Conservation (phyloP, 2,797 vertebrate species). For the Odontamblyopus lacepedii region DNA sequence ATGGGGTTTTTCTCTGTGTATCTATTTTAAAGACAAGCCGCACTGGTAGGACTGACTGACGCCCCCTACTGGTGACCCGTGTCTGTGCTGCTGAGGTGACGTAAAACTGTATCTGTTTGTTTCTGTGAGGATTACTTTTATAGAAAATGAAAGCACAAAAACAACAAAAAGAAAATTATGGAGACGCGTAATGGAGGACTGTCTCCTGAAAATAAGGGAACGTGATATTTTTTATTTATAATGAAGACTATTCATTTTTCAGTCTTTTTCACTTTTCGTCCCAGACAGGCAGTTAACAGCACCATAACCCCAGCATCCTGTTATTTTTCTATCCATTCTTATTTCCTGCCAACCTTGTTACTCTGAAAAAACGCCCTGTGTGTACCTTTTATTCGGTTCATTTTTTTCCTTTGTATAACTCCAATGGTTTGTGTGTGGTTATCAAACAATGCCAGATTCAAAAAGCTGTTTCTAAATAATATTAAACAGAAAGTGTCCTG, state of each 20-base stretch:
- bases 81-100: constrained; percentile 75
- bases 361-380: constrained; percentile 4
- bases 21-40: constrained; percentile 54
- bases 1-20: constrained; percentile 45
- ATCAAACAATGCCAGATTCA: constrained; percentile 76
- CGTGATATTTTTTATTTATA: constrained; percentile 54
- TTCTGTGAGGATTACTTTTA: constrained; percentile 68
- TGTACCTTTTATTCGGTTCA: constrained; percentile 36
- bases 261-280: constrained; percentile 55
- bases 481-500: constrained; percentile 86
- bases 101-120: constrained; percentile 73
- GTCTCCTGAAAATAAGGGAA: constrained; percentile 51
- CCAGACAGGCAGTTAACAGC: constrained; percentile 60
- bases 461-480: constrained; percentile 80
- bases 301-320: constrained; percentile 31
- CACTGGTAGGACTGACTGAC: constrained; percentile 68
- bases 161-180: constrained; percentile 7
- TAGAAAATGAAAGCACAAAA: constrained; percentile 28
- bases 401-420: constrained; percentile 60
- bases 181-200: constrained; percentile 13
- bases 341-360: constrained; percentile 13
- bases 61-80: constrained; percentile 65
- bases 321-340: constrained; percentile 11
- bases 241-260: constrained; percentile 44
- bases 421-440: constrained; percentile 76